Evolutionary conservation across 2,113 vertebrate genomes (phyloP).

Genomic region (Apus apus): DNA sequence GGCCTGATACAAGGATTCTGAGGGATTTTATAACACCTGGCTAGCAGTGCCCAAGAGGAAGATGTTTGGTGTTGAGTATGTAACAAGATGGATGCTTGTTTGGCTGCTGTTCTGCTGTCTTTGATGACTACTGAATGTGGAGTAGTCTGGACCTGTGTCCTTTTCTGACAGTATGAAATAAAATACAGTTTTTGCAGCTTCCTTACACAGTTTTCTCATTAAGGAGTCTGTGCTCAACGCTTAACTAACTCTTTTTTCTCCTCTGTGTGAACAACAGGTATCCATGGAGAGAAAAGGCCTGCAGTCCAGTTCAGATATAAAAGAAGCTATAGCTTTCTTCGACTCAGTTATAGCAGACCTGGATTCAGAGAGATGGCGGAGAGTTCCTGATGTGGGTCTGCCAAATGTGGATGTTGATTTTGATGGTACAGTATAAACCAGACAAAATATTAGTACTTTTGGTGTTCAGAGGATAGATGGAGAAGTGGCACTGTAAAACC

Average conservation of each 20-base stretch:
- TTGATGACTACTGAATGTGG: not conserved
- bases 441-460: not conserved
- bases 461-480: not conserved
- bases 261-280: conserved; percentile 21
- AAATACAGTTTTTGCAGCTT: not conserved
- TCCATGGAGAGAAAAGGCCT: conserved; percentile 40
- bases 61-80: not conserved
- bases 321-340: conserved; percentile 89
- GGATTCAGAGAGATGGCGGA: conserved; percentile 80
- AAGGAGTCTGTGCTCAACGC: not conserved
- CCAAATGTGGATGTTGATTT: conserved; percentile 92
- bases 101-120: not conserved
- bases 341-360: conserved; percentile 90
- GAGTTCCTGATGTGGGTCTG: conserved; percentile 65
- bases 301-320: conserved; percentile 76
- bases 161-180: not conserved
- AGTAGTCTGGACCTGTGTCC: not conserved
- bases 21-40: not conserved
- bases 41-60: not conserved
- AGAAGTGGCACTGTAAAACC: not conserved
- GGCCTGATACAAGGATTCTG: not conserved
- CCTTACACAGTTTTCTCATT: not conserved
- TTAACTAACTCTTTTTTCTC: not conserved
- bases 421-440: conserved; percentile 79
- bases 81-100: not conserved